phyloP scores from a whole-genome alignment of 2,113 vertebrate genomes.

The Burhinus oedicnemus region DNA sequence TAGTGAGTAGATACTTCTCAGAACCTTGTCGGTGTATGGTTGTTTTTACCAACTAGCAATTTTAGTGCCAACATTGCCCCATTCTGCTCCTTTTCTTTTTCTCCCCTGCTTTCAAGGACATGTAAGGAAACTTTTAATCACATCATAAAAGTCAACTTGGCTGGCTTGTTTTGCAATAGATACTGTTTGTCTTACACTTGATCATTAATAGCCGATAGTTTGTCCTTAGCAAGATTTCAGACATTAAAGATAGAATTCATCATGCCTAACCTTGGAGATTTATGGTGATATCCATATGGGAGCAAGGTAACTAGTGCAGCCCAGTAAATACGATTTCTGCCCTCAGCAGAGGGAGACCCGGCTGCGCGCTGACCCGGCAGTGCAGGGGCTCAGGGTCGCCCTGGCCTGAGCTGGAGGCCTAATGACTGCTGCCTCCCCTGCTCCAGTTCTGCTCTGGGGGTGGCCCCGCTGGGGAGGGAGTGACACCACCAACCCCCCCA shows the following conservation, averaged over 20 bases:
- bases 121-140: neutral
- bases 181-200: fast-evolving
- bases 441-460: neutral
- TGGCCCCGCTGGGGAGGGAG: fast-evolving
- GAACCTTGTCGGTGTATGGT: neutral
- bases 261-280: neutral
- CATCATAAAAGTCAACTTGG: neutral
- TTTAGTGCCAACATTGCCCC: neutral
- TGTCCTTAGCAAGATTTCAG: neutral
- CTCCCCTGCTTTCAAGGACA: neutral
- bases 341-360: fast-evolving
- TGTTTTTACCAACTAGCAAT: neutral
- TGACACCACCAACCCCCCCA: fast-evolving
- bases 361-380: fast-evolving
- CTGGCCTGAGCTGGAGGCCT: neutral
- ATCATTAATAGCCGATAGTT: neutral
- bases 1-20: neutral
- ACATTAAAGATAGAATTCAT: neutral
- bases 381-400: fast-evolving
- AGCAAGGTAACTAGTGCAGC: neutral
- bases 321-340: neutral
- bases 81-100: neutral
- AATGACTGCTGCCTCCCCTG: neutral
- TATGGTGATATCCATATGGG: neutral
- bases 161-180: neutral